These are phyloP conservation scores for Eupeodes latifasciatus DNA, from an alignment of 2,888 invertebrate species.

Conservation along the genomic window DNA sequence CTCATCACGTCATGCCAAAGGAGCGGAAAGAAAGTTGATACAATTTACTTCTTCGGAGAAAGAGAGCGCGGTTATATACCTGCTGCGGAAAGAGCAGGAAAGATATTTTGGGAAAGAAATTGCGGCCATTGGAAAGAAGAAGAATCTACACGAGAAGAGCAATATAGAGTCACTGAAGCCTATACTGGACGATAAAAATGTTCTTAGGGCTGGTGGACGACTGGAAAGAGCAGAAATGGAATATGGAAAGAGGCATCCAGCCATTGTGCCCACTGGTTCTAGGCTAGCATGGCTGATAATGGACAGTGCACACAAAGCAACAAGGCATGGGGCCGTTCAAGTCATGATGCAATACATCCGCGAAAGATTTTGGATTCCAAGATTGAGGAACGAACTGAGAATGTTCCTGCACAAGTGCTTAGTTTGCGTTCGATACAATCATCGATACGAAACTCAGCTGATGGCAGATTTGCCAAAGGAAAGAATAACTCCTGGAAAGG, in stretches of 20 bases:
- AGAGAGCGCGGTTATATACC: neutral
- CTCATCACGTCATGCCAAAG: neutral
- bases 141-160: neutral
- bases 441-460: neutral
- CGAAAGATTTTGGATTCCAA: too few species aligned
- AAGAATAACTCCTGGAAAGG: neutral
- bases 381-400: neutral
- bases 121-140: too few species aligned
- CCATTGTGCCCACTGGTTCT: neutral
- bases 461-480: neutral
- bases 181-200: neutral
- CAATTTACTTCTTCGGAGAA: neutral
- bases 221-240: neutral
- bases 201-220: neutral
- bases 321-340: too few species aligned
- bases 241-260: neutral
- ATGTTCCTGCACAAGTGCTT: neutral
- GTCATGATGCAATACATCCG: too few species aligned
- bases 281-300: too few species aligned
- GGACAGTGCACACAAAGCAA: too few species aligned
- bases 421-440: constrained; percentile 3
- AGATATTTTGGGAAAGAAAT: constrained; percentile 13
- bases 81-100: neutral
- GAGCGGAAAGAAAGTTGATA: neutral
- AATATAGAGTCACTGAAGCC: neutral